These are phyloP conservation scores for Lagopus muta DNA, from an alignment of 2,113 vertebrate genomes.

Conservation along the genomic window DNA sequence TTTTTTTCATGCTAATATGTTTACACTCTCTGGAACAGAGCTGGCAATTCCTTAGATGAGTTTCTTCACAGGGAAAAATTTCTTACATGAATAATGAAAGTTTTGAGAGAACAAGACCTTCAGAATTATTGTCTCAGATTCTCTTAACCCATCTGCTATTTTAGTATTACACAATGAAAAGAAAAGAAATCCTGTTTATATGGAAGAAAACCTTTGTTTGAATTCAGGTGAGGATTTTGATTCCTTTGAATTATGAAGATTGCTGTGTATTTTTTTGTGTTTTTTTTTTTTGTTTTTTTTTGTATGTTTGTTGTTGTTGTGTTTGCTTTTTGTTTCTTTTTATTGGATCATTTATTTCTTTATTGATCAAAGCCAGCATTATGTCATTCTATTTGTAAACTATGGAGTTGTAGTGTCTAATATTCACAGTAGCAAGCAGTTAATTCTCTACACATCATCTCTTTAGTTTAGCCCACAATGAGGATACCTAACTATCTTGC, in stretches of 20 bases:
- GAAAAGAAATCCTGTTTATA: not conserved
- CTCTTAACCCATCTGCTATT: not conserved
- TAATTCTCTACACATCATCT: not conserved
- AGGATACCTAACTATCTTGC: not conserved
- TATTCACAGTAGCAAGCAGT: not conserved
- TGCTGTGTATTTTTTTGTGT: not conserved
- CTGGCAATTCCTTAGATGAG: not conserved
- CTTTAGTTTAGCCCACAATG: not conserved
- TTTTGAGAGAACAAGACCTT: not conserved
- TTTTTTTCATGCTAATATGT: not conserved
- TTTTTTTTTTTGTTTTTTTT: not conserved
- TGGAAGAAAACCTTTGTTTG: not conserved
- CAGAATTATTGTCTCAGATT: not conserved
- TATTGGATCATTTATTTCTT: not conserved
- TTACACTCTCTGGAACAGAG: not conserved
- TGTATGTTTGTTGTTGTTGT: not conserved
- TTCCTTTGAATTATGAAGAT: constrained; percentile 34
- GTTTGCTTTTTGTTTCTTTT: not conserved
- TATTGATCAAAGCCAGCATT: not conserved
- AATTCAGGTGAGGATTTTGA: constrained; percentile 7
- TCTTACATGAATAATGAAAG: not conserved
- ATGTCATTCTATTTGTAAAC: not conserved
- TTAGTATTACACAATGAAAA: not conserved
- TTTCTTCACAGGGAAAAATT: not conserved
- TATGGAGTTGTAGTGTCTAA: not conserved